phyloP scores from a whole-genome alignment of 2,113 vertebrate species.

The Piprites chloris region DNA sequence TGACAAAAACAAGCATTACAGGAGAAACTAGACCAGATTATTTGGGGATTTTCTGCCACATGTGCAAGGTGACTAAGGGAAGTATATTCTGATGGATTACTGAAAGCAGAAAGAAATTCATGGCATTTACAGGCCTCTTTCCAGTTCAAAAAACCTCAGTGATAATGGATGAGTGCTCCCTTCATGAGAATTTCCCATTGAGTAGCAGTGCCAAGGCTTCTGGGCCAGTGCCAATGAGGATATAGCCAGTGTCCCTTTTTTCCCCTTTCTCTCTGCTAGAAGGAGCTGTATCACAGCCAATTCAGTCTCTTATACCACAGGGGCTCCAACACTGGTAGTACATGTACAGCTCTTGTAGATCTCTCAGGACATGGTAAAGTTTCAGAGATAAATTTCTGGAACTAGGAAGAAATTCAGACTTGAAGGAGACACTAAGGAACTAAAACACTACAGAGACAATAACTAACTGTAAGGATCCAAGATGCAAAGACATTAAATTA shows the following conservation, averaged over 20 bases:
- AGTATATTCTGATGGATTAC: background rate
- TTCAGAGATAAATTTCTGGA: conserved; percentile 38
- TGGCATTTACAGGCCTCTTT: background rate
- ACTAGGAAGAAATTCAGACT: conserved; percentile 7
- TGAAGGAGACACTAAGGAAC: conserved; percentile 22
- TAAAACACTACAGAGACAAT: background rate
- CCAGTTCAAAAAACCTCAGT: background rate
- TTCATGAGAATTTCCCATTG: conserved; percentile 22
- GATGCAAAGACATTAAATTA: background rate
- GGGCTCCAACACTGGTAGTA: conserved; percentile 5
- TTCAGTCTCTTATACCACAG: background rate
- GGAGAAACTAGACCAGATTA: background rate
- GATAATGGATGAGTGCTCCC: background rate
- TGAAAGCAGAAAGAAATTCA: background rate
- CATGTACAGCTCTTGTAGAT: conserved; percentile 26
- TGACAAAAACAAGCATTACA: background rate
- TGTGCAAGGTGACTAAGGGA: background rate
- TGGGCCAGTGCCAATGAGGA: conserved; percentile 1
- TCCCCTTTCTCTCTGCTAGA: background rate
- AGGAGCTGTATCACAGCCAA: conserved; percentile 33
- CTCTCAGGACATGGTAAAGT: conserved; percentile 33
- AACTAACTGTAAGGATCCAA: background rate
- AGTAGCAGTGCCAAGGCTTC: conserved; percentile 24
- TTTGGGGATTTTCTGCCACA: background rate
- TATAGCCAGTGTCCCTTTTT: background rate